Conservation (phyloP, 1,140 invertebrate species). For the Polyergus mexicanus region DNA sequence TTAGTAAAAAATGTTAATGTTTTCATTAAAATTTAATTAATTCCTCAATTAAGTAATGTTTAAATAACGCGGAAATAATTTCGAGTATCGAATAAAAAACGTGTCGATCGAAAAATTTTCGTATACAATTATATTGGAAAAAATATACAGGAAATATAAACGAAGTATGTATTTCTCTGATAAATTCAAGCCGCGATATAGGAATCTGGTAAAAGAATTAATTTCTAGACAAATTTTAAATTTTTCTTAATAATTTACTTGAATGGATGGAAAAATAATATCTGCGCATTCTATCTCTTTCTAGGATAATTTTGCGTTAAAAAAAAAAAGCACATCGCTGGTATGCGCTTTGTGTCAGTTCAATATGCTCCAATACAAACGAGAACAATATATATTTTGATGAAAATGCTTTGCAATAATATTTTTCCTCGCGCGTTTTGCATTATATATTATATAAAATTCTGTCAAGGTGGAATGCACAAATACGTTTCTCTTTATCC, state of each 20-base stretch:
- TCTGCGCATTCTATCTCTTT: no score
- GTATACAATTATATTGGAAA: background rate
- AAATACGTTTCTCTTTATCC: no score
- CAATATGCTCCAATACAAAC: no score
- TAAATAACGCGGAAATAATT: slow-evolving; percentile 10
- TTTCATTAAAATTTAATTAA: slow-evolving; percentile 33
- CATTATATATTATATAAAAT: no score
- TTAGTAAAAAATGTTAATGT: slow-evolving; percentile 28
- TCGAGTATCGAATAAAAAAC: background rate
- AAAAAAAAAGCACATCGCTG: no score
- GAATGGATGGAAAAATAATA: no score
- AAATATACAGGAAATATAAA: background rate
- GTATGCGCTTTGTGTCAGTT: no score
- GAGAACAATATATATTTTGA: no score
- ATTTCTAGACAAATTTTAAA: background rate
- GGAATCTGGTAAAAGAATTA: background rate
- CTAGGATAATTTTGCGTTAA: no score
- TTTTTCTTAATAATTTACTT: background rate
- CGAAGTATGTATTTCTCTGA: background rate
- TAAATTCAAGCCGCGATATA: background rate
- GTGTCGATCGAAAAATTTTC: background rate
- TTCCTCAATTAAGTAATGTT: background rate
- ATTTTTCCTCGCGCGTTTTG: no score
- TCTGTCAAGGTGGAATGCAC: no score
- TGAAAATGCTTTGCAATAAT: no score